Percentiles rank a stretch among this genome's conserved stretches.
Evolutionary conservation across 2,888 invertebrate species (phyloP).

Genomic region (Meteorus colon): DNA sequence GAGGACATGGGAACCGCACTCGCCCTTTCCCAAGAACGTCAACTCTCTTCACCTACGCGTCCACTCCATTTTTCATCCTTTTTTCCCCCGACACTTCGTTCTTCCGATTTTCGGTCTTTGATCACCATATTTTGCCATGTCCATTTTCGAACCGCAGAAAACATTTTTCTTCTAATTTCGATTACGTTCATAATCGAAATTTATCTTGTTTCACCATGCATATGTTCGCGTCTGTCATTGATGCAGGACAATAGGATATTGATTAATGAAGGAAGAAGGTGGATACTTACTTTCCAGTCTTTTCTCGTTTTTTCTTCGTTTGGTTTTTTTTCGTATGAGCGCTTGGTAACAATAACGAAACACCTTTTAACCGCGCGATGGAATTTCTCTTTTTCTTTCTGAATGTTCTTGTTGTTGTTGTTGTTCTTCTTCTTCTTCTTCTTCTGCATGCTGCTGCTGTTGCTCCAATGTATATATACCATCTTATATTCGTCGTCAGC

Average conservation of each 20-base stretch:
- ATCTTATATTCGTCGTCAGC: constrained; percentile 24
- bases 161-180: too few species aligned
- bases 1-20: constrained; percentile 69
- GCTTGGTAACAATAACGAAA: constrained; percentile 71
- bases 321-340: constrained; percentile 47
- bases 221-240: too few species aligned
- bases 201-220: not conserved
- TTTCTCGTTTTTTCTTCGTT: not conserved
- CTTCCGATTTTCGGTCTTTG: not conserved
- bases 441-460: not conserved
- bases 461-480: constrained; percentile 21
- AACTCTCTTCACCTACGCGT: constrained; percentile 15
- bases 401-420: constrained; percentile 51
- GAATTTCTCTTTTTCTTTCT: not conserved
- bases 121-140: too few species aligned
- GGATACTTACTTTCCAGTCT: not conserved
- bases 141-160: too few species aligned
- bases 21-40: constrained; percentile 59
- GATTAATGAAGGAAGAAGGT: not conserved
- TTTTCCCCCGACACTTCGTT: not conserved
- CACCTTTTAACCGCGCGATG: constrained; percentile 60
- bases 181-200: too few species aligned
- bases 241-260: too few species aligned
- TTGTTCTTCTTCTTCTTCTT: constrained; percentile 57
- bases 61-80: not conserved